Conservation (phyloP, 1,140 invertebrate species). For the Ceratosolen solmsi region DNA sequence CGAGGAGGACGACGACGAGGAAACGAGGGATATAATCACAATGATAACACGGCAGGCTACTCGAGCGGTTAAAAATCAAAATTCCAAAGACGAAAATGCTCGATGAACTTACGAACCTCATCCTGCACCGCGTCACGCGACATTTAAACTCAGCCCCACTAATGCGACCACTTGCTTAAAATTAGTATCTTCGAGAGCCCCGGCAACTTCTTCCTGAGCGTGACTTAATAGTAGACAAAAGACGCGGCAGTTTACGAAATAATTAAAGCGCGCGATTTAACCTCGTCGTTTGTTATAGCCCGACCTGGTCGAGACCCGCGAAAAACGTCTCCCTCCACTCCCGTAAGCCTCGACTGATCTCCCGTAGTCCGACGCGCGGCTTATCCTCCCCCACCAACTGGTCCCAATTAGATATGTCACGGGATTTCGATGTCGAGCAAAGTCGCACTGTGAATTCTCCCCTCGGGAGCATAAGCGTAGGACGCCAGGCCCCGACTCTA, state of each 20-base stretch:
- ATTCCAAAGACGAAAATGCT: too few relatives aligned
- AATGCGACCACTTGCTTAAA: background rate
- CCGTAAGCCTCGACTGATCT: constrained; percentile 68
- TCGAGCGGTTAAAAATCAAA: too few relatives aligned
- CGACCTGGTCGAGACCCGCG: background rate
- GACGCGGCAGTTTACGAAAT: constrained; percentile 9
- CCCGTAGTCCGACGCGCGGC: constrained; percentile 49
- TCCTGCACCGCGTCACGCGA: too few relatives aligned
- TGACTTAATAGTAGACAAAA: background rate
- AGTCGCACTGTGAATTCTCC: constrained; percentile 53
- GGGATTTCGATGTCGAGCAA: constrained; percentile 68
- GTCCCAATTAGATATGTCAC: constrained; percentile 72
- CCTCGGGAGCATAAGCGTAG: constrained; percentile 56
- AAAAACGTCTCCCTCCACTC: background rate
- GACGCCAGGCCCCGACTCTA: too few relatives aligned
- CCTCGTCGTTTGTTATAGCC: background rate
- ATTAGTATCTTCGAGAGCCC: background rate
- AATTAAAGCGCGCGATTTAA: background rate
- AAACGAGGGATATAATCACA: too few relatives aligned
- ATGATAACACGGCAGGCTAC: too few relatives aligned
- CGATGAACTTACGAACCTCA: too few relatives aligned
- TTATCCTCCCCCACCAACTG: constrained; percentile 67
- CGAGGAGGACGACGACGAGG: too few relatives aligned
- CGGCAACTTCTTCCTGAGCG: background rate
- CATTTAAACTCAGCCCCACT: background rate